phyloP scores from a whole-genome alignment of 2,888 invertebrate genomes.

The Acholoe squamosa region DNA sequence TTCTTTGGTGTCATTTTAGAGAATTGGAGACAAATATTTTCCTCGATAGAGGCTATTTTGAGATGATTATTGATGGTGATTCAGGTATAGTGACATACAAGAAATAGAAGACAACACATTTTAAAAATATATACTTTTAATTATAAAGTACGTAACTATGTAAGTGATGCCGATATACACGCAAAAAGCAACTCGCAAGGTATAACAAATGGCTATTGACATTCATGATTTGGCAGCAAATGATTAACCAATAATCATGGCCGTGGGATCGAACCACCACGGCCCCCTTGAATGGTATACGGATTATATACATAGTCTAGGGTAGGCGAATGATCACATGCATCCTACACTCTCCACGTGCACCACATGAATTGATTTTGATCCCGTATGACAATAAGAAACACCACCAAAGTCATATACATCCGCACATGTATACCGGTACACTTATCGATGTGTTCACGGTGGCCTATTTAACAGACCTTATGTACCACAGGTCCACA shows the following conservation, averaged over 20 bases:
- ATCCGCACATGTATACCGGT: background rate
- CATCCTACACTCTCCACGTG: background rate
- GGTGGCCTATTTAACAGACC: background rate
- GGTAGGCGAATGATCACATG: conserved; percentile 6
- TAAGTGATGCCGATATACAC: conserved; percentile 53
- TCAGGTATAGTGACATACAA: too few relatives aligned
- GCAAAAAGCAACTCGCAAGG: conserved; percentile 52
- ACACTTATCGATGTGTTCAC: background rate
- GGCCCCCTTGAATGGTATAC: background rate
- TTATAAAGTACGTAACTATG: conserved; percentile 55
- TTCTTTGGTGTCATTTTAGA: too few relatives aligned
- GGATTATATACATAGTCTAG: conserved; percentile 2
- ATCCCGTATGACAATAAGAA: conserved; percentile 39
- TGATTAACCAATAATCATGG: conserved; percentile 36
- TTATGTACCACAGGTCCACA: background rate
- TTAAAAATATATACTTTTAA: conserved; percentile 58
- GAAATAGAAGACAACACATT: background rate
- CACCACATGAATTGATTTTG: background rate
- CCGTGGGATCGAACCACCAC: conserved; percentile 8
- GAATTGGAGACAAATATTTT: too few relatives aligned
- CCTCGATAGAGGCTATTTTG: too few relatives aligned
- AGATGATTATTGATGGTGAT: background rate
- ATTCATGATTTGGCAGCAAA: conserved; percentile 58
- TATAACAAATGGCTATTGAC: conserved; percentile 57
- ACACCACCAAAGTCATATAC: conserved; percentile 14